Evolutionary conservation across 2,113 vertebrate genomes (phyloP), one percentile per base, ranked within the genome.

Genomic region (Mugil cephalus): DNA sequence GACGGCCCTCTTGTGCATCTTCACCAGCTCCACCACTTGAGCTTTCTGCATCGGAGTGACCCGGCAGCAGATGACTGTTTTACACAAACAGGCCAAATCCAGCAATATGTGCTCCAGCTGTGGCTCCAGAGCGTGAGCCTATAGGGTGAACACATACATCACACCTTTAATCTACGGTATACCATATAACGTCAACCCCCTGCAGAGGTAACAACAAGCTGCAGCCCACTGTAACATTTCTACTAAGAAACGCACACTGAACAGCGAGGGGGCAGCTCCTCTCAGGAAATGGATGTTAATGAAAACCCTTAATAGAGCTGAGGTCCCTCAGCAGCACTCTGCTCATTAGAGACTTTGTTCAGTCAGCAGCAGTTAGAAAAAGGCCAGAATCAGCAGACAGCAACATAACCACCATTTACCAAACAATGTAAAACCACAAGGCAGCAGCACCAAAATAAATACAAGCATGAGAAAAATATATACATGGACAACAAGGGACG

Each of bases 41-140:
- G 93, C 91, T 87, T 95, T 97, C 92, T 96, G 95, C 70, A 95
- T 91, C 0, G 94, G 92, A 13, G 90, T 96, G 72, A 96, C 93
- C 68, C 95, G 84, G 89, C 92, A 95, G 76, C 94, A 96, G 74
- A 94, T 92, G 46, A 95, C 95, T 0, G 91, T 92, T 89, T 95
- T 95, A 86, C 93, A 96, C 83, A 95, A 62, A 61, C 93, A 95
- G 52, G 94, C 94, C 58, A 94, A 61, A 43, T 95, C 92, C 70
- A 97, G 83, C 55, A 96, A 77, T 18, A 93, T 79, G 1, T 81
- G 89, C 84, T 95, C 91, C 82, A 94, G 63, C 67, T 94, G 92
- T 19, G 89, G 91, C 86, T 95, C 93, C 67, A 95, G 38, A 52
- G 92, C 93, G 47, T 95, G 69, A 55, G 91, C 92, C 93, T 96